Percentiles rank a stretch among this genome's conserved stretches.
These are phyloP conservation scores for Scyliorhinus canicula DNA, from an alignment of 2,797 vertebrate species.

Conservation along the genomic window DNA sequence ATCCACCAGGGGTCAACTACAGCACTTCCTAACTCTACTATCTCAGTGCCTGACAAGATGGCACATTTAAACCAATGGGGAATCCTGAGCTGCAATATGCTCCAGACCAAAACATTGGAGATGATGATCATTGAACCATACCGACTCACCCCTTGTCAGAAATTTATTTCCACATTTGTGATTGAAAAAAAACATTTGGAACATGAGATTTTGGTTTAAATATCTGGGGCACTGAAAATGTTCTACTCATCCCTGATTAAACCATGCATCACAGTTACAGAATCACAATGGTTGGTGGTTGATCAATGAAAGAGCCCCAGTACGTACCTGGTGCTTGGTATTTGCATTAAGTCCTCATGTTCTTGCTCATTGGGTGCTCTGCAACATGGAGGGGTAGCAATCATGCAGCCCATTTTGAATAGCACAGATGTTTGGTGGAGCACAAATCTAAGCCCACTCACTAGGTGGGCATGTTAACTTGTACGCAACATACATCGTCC, in stretches of 20 bases:
- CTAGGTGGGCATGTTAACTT: neutral
- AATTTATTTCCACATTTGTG: neutral
- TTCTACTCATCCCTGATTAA: neutral
- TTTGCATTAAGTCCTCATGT: slow-evolving; percentile 24
- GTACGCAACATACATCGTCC: neutral
- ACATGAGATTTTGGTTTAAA: neutral
- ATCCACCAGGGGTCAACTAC: neutral
- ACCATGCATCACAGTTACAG: neutral
- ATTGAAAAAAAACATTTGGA: neutral
- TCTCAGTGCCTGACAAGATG: neutral
- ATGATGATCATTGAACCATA: neutral
- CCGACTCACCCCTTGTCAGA: neutral
- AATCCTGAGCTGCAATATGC: neutral
- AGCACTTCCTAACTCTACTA: neutral
- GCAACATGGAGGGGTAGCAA: neutral
- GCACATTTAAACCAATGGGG: neutral
- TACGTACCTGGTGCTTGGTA: slow-evolving; percentile 16
- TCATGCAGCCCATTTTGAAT: slow-evolving; percentile 4
- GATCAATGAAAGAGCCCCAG: neutral
- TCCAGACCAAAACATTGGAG: neutral
- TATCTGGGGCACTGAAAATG: neutral
- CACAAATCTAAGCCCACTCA: neutral
- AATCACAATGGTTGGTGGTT: neutral
- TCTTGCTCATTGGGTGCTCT: neutral
- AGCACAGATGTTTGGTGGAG: neutral